Base-by-base conservation (phyloP, 1,140 invertebrate genomes). In the Drosophila sucinea region DNA sequence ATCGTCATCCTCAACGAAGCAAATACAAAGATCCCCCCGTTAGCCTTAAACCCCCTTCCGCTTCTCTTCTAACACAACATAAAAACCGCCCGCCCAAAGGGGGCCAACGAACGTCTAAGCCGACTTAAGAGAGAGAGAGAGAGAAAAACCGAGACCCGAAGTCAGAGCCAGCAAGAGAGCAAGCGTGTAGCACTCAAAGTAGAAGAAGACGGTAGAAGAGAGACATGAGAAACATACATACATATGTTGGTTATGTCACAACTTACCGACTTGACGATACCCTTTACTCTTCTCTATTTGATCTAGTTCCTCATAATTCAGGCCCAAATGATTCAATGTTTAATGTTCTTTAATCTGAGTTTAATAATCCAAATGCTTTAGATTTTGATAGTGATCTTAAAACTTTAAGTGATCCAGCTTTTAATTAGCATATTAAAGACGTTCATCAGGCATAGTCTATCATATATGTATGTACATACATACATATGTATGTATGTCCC, bases 81-180 rank as follows among this genome's bases (percentile, higher is more conserved):
- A 41, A 62, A 35, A 64, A 55, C 60, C 64, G 47, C 56, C 64
- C 60, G 55, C 66, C 71, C 11, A 68, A 54, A 44, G 76, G 81
- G 79, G 82, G 82, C 82, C 82, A 86, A 86, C 83, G 82, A 86
- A 86, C 82, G 82, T 86, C 82, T 86, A 82, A 86, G 82, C 83
- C 77, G 77, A 83, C 67, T 64, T 70, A 70, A 81, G 44, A 47
- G 66, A 55, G 29, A 57, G 60, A 65, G 62, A 56, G 44, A 47
- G 41, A 25, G 44, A 27, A 23, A 8, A 1, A 51, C 7, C 7
- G 44, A 17, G 35, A 38, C 2, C 35, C 67, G 64, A 70, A 64
- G 38, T 10, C 56, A 57, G 29, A 65, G 56, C 58, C 63, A 70
- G 27, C 44, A 27, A 56, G 41, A 55, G 44, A 67, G 40, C 60